These are phyloP conservation scores for Conistra vaccinii DNA, from an alignment of 2,888 invertebrate genomes.

Conservation along the genomic window DNA sequence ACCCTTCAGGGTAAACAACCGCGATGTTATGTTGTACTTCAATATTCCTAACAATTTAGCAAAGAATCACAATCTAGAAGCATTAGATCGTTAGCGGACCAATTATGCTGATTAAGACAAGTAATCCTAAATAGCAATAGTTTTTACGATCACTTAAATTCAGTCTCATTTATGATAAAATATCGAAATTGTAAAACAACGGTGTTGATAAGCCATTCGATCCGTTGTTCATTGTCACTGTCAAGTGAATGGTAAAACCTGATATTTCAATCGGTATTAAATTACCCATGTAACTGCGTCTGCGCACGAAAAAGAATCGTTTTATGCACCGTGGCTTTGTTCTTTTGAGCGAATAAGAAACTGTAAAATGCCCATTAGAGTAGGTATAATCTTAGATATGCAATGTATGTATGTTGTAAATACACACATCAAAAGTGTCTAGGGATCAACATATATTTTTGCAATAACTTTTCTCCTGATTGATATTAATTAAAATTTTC, in stretches of 20 bases:
- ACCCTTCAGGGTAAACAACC: too few species aligned
- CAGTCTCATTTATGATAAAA: not conserved
- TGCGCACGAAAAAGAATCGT: not conserved
- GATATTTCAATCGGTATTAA: slow-evolving; percentile 42
- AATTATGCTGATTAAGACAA: too few species aligned
- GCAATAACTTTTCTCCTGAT: too few species aligned
- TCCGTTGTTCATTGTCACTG: slow-evolving; percentile 68
- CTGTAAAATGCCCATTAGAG: not conserved
- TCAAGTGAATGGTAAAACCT: slow-evolving; percentile 69
- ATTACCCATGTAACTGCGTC: slow-evolving; percentile 21
- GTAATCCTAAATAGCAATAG: too few species aligned
- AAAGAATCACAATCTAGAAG: not conserved
- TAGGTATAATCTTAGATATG: not conserved
- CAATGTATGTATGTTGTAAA: too few species aligned
- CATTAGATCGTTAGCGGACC: too few species aligned
- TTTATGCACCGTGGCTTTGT: not conserved
- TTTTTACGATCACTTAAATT: too few species aligned
- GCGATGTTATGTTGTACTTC: too few species aligned
- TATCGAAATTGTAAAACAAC: slow-evolving; percentile 31
- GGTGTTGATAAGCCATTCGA: slow-evolving; percentile 26
- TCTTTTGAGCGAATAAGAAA: not conserved
- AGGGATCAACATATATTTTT: too few species aligned
- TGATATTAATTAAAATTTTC: too few species aligned
- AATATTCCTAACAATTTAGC: too few species aligned
- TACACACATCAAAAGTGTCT: too few species aligned